Percentiles rank a stretch among this genome's conserved stretches.
Evolutionary conservation across 2,888 invertebrate genomes (phyloP).

Genomic region (Aelia acuminata): DNA sequence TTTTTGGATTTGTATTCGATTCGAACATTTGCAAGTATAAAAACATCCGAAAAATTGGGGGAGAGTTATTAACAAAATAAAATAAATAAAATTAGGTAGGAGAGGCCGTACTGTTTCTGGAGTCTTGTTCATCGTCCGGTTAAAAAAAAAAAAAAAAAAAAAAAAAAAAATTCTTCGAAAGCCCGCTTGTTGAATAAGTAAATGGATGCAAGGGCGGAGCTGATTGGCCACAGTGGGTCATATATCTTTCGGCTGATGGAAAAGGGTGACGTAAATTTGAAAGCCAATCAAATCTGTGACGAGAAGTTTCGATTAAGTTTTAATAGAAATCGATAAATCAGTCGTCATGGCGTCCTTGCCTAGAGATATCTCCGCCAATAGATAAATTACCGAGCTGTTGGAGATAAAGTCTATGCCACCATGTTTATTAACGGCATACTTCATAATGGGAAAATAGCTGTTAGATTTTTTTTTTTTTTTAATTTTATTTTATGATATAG

Average conservation of each 20-base stretch:
- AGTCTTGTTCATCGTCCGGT: constrained; percentile 11
- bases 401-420: constrained; percentile 18
- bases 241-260: constrained; percentile 53
- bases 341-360: neutral
- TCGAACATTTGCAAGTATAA: neutral
- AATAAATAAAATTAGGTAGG: neutral
- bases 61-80: too few species aligned
- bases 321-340: constrained; percentile 53
- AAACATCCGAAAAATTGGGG: too few species aligned
- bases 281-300: constrained; percentile 53
- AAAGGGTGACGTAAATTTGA: constrained; percentile 28
- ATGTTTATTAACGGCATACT: constrained; percentile 27
- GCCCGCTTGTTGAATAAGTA: constrained; percentile 37
- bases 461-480: neutral
- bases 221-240: neutral
- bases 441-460: constrained; percentile 21
- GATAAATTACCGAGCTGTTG: neutral
- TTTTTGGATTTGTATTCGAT: neutral
- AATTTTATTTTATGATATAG: neutral
- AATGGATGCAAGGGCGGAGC: constrained; percentile 18
- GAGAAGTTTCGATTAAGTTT: constrained; percentile 51
- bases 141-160: constrained; percentile 2
- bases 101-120: neutral
- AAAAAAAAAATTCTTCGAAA: constrained; percentile 16
- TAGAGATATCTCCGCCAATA: constrained; percentile 39